A percentile compares a stretch with the other conserved stretches of the same genome.
phyloP scores from a whole-genome alignment of 2,797 vertebrate genomes.

The Semotilus atromaculatus region DNA sequence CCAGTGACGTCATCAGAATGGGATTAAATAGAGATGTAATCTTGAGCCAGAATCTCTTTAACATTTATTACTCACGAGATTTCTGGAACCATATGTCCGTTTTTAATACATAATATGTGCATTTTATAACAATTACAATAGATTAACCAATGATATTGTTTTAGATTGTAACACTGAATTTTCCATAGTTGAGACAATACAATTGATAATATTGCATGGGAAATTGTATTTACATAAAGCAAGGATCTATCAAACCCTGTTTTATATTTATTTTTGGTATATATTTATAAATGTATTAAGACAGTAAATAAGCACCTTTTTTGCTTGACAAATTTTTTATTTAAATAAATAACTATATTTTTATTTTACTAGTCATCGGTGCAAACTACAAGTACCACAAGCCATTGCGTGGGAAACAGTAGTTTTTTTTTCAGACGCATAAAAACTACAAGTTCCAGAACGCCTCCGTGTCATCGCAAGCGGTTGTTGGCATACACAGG shows the following conservation, averaged over 20 bases:
- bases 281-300: not conserved
- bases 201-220: not conserved
- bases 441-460: conserved; percentile 58
- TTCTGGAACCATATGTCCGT: not conserved
- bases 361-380: not conserved
- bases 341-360: not conserved
- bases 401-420: not conserved
- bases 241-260: not conserved
- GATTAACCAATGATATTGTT: not conserved
- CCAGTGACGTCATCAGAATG: conserved; percentile 65
- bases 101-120: not conserved
- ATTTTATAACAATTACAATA: not conserved
- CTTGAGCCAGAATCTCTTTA: conserved; percentile 25
- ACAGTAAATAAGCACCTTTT: not conserved
- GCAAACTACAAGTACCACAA: conserved; percentile 42
- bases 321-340: not conserved
- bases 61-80: not conserved
- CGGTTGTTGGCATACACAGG: conserved; percentile 8
- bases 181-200: not conserved
- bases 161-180: not conserved
- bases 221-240: not conserved
- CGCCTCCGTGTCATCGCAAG: conserved; percentile 27
- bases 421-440: not conserved
- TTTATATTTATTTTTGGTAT: not conserved
- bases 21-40: conserved; percentile 74